phyloP scores from a whole-genome alignment of 2,888 invertebrate species.

The Agrotis segetum region DNA sequence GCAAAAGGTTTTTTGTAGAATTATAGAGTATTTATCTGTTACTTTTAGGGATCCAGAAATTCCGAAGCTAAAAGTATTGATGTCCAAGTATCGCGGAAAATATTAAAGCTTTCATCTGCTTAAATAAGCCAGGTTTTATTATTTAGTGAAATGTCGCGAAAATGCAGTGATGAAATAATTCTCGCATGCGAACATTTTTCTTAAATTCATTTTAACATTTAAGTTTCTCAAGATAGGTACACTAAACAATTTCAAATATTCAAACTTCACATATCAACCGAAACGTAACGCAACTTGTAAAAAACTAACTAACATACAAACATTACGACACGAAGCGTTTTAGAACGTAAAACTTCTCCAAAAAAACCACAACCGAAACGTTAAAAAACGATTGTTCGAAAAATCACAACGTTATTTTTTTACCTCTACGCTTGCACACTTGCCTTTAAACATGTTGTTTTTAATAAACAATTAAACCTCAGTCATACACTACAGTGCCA shows the following conservation, averaged over 20 bases:
- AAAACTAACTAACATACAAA: conserved; percentile 57
- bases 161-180: conserved; percentile 16
- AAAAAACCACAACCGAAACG: conserved; percentile 77
- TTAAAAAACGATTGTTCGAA: conserved; percentile 61
- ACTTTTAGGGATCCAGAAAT: neutral
- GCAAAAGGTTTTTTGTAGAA: neutral
- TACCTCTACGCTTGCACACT: conserved; percentile 72
- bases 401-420: conserved; percentile 70
- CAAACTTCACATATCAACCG: conserved; percentile 55
- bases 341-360: conserved; percentile 45
- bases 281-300: conserved; percentile 58
- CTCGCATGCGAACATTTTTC: conserved; percentile 13
- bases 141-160: conserved; percentile 28
- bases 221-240: conserved; percentile 11
- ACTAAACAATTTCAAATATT: conserved; percentile 35
- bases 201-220: conserved; percentile 16
- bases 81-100: conserved; percentile 25
- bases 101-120: conserved; percentile 50
- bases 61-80: conserved; percentile 8
- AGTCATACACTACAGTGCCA: conserved; percentile 61
- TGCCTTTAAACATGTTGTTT: conserved; percentile 64
- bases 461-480: conserved; percentile 47
- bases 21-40: neutral
- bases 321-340: conserved; percentile 49
- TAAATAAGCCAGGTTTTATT: conserved; percentile 26